Evolutionary conservation across 2,113 vertebrate genomes (phyloP).

Genomic region (Edolisoma coerulescens): DNA sequence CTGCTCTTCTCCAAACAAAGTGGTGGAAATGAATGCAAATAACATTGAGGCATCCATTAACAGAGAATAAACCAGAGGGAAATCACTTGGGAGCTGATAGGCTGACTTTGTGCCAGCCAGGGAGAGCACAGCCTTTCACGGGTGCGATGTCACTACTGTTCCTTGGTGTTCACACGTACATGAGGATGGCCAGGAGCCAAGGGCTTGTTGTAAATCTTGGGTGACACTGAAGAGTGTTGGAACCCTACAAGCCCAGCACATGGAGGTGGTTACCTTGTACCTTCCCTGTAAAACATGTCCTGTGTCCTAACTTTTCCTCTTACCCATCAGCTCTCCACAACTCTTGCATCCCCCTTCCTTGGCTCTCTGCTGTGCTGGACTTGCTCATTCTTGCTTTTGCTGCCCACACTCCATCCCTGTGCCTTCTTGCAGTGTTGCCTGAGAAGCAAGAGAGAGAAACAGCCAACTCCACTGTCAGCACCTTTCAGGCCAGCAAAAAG

Average conservation of each 20-base stretch:
- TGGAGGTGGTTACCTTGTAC: too few relatives aligned
- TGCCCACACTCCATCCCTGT: background rate
- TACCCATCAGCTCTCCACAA: background rate
- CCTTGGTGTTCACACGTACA: background rate
- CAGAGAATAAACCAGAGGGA: background rate
- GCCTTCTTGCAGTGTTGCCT: background rate
- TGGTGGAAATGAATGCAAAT: background rate
- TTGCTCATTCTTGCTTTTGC: background rate
- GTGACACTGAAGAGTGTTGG: background rate
- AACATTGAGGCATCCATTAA: background rate
- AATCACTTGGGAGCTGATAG: background rate
- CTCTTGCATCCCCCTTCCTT: background rate
- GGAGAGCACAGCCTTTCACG: background rate
- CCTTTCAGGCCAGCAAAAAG: slow-evolving; percentile 3
- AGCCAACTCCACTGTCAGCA: slow-evolving; percentile 25
- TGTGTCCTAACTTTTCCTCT: accelerated
- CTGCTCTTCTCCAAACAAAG: background rate
- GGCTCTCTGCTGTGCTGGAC: background rate
- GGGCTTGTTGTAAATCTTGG: background rate
- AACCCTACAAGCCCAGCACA: background rate
- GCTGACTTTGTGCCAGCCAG: background rate
- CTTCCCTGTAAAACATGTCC: background rate
- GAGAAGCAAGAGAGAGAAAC: background rate
- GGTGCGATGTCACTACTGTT: background rate
- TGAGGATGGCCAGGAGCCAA: background rate